A percentile compares a stretch with the other conserved stretches of the same genome.
Conservation (phyloP, 2,888 invertebrate genomes). For the Athetis lepigone region DNA sequence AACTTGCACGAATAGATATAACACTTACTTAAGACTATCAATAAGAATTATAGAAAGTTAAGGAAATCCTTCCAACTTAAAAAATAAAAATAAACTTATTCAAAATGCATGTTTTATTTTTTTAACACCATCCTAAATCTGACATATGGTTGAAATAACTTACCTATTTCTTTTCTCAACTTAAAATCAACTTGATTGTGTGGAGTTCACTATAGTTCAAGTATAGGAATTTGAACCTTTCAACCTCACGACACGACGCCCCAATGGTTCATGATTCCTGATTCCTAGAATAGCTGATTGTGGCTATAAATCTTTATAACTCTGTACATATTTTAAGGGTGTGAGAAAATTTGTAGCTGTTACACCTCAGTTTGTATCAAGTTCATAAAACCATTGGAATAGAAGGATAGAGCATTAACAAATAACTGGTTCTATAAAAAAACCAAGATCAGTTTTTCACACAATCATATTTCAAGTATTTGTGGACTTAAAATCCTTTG, state of each 20-base stretch:
- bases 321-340: not conserved
- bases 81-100: slow-evolving; percentile 4
- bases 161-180: slow-evolving; percentile 19
- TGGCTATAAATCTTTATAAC: slow-evolving; percentile 19
- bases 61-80: not conserved
- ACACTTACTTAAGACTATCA: too few species aligned
- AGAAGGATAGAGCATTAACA: too few species aligned
- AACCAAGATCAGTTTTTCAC: too few species aligned
- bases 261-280: not conserved
- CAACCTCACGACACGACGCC: slow-evolving; percentile 36
- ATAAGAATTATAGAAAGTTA: not conserved
- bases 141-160: slow-evolving; percentile 19
- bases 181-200: slow-evolving; percentile 34
- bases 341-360: slow-evolving; percentile 12
- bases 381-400: not conserved
- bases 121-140: not conserved
- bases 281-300: slow-evolving; percentile 15
- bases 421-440: too few species aligned
- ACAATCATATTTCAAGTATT: too few species aligned
- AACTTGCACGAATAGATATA: too few species aligned
- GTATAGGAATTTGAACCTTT: slow-evolving; percentile 53
- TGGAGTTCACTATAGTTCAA: slow-evolving; percentile 50
- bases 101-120: slow-evolving; percentile 8
- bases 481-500: too few species aligned
- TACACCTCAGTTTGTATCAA: not conserved